Percentiles rank a stretch among this genome's conserved stretches.
These are phyloP conservation scores for Carabus problematicus DNA, from an alignment of 2,888 invertebrate species.

Conservation along the genomic window DNA sequence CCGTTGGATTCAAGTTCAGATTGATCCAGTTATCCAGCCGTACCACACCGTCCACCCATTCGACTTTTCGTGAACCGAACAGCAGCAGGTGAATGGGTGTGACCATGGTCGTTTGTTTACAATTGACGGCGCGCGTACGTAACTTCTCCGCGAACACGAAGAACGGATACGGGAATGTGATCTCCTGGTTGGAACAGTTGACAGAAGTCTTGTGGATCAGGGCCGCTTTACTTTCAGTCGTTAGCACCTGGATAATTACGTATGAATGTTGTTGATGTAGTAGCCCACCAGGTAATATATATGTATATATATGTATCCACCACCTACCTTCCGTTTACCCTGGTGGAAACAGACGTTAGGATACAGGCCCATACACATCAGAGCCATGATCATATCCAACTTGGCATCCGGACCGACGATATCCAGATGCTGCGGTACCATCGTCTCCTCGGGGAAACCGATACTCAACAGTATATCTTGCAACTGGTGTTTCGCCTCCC, in stretches of 20 bases:
- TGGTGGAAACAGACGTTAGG: constrained; percentile 97
- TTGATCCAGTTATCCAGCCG: constrained; percentile 95
- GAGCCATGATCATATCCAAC: constrained; percentile 82
- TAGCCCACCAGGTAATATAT: background rate
- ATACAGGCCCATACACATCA: constrained; percentile 91
- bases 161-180: constrained; percentile 89
- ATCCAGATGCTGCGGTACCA: constrained; percentile 77
- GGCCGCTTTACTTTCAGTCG: constrained; percentile 94
- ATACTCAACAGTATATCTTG: constrained; percentile 68
- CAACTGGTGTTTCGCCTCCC: constrained; percentile 82
- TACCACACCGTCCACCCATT: constrained; percentile 77
- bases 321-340: constrained; percentile 84
- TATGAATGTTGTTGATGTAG: background rate
- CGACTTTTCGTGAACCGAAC: constrained; percentile 90
- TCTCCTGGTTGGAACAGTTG: constrained; percentile 85
- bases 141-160: constrained; percentile 99
- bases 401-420: constrained; percentile 78
- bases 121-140: constrained; percentile 91
- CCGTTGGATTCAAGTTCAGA: constrained; percentile 78
- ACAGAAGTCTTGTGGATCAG: constrained; percentile 97
- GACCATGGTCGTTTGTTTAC: constrained; percentile 95
- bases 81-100: constrained; percentile 90
- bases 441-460: constrained; percentile 91
- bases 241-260: constrained; percentile 71
- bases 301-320: background rate